A percentile compares a stretch with the other conserved stretches of the same genome.
Conservation (phyloP, 1,140 invertebrate genomes). For the Drosophila nigrodunni region DNA sequence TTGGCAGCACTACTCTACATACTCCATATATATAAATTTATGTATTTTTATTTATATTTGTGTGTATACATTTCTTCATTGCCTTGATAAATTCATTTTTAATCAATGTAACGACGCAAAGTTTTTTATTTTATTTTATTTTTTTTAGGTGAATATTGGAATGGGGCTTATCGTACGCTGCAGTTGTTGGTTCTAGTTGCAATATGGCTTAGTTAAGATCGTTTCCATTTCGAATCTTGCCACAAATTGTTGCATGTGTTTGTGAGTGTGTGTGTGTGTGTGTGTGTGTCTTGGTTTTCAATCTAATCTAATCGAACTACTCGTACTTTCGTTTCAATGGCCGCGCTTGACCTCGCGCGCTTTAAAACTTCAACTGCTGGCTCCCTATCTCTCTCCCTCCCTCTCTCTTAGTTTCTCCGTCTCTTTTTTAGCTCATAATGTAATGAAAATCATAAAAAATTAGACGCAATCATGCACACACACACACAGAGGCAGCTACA, state of each 20-base stretch:
- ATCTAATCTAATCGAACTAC: conserved; percentile 56
- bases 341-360: conserved; percentile 63
- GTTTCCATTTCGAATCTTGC: not conserved
- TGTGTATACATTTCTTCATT: not conserved
- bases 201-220: conserved; percentile 12
- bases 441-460: conserved; percentile 74
- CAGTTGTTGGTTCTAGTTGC: conserved; percentile 6
- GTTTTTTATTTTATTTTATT: not conserved
- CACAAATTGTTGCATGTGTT: conserved; percentile 1
- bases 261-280: too few relatives aligned
- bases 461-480: conserved; percentile 49
- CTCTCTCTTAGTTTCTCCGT: not conserved
- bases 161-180: not conserved
- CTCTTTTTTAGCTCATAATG: conserved; percentile 34
- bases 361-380: conserved; percentile 36
- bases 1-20: not conserved
- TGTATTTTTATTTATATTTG: not conserved
- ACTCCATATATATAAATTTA: not conserved
- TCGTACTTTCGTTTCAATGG: conserved; percentile 42
- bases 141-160: not conserved
- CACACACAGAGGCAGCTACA: conserved; percentile 8
- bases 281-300: not conserved
- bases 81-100: conserved; percentile 72
- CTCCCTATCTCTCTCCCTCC: not conserved
- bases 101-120: conserved; percentile 41